phyloP scores from a whole-genome alignment of 2,797 vertebrate genomes.

The Avahi laniger region DNA sequence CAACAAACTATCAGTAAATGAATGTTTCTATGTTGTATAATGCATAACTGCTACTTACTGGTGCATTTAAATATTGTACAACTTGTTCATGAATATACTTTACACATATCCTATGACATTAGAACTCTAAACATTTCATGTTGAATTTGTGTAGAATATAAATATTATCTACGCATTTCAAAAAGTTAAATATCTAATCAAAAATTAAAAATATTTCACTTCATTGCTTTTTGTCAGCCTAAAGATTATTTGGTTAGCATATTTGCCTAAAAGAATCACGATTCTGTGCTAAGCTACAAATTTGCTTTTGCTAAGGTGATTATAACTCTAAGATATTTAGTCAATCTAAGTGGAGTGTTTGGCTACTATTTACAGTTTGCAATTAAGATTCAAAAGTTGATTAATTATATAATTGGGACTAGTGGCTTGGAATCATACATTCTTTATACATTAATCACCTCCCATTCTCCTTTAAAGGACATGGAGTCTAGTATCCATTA shows the following conservation, averaged over 20 bases:
- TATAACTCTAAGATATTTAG: slow-evolving; percentile 28
- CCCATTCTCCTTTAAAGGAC: background rate
- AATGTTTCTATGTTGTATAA: background rate
- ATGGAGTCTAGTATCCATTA: background rate
- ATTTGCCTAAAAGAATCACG: slow-evolving; percentile 28
- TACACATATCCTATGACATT: background rate
- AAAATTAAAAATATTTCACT: slow-evolving; percentile 35
- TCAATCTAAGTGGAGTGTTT: background rate
- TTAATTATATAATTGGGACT: slow-evolving; percentile 17
- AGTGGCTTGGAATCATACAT: background rate
- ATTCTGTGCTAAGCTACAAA: background rate
- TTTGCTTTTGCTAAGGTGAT: slow-evolving; percentile 39
- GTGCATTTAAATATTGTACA: slow-evolving; percentile 46
- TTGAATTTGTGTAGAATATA: slow-evolving; percentile 36
- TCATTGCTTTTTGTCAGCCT: slow-evolving; percentile 36
- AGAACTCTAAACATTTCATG: background rate
- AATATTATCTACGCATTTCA: slow-evolving; percentile 31
- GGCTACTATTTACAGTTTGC: background rate
- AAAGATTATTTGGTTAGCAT: slow-evolving; percentile 37
- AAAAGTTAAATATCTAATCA: slow-evolving; percentile 32
- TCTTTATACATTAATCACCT: background rate
- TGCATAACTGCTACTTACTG: slow-evolving; percentile 43
- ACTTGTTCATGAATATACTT: slow-evolving; percentile 43
- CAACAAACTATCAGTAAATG: slow-evolving; percentile 14
- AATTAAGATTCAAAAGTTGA: slow-evolving; percentile 7